phyloP scores from a whole-genome alignment of 1,140 invertebrate genomes.

The Penaeus chinensis region DNA sequence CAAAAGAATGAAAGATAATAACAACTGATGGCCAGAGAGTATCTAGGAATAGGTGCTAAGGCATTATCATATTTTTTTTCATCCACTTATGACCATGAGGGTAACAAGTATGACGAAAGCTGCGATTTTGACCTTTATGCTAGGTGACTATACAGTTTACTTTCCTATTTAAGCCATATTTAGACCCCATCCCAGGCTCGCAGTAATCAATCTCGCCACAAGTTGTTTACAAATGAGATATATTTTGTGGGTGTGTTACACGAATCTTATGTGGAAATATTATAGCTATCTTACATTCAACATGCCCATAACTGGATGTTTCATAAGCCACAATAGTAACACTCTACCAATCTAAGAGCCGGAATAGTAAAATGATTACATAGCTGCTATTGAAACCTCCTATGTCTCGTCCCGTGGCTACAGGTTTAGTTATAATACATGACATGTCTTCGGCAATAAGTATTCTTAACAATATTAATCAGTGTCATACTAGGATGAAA shows the following conservation, averaged over 20 bases:
- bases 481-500: constrained; percentile 59
- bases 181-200: constrained; percentile 22
- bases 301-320: constrained; percentile 60
- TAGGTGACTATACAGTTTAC: constrained; percentile 26
- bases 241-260: constrained; percentile 37
- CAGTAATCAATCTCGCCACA: constrained; percentile 31
- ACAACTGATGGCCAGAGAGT: constrained; percentile 58
- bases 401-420: neutral
- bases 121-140: constrained; percentile 17
- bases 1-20: constrained; percentile 51
- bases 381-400: constrained; percentile 48
- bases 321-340: constrained; percentile 52
- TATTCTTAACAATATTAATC: constrained; percentile 42
- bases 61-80: constrained; percentile 51
- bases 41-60: constrained; percentile 56
- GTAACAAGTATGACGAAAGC: constrained; percentile 33
- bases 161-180: constrained; percentile 12
- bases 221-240: constrained; percentile 25
- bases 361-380: constrained; percentile 54
- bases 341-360: constrained; percentile 54
- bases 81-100: constrained; percentile 56
- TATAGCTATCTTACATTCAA: constrained; percentile 55
- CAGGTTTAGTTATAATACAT: constrained; percentile 41
- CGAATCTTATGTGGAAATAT: constrained; percentile 40
- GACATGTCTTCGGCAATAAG: constrained; percentile 48